These are phyloP conservation scores for Dinomys branickii DNA, from an alignment of 2,113 vertebrate genomes.

Conservation along the genomic window DNA sequence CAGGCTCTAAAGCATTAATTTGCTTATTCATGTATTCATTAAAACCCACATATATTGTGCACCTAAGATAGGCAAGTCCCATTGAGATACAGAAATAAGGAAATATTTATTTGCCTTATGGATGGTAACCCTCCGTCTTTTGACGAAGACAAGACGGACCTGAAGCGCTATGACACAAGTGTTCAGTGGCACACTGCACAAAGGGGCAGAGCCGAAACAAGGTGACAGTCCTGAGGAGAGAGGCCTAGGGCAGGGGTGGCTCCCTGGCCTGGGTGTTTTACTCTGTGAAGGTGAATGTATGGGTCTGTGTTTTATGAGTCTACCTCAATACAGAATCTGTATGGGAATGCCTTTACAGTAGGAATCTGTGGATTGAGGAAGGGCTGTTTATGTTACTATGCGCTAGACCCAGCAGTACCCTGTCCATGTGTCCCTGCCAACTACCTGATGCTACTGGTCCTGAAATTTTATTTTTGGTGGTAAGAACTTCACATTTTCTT, in stretches of 20 bases:
- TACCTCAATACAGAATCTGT: neutral
- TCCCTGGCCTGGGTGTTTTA: neutral
- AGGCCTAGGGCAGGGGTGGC: neutral
- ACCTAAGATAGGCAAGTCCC: neutral
- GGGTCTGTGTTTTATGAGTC: neutral
- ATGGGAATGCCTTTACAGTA: neutral
- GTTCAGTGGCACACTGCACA: neutral
- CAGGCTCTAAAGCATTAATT: neutral
- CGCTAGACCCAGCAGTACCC: neutral
- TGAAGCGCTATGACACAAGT: neutral
- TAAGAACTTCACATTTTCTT: neutral
- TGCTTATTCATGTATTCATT: neutral
- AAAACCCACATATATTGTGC: neutral
- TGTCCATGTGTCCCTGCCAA: neutral
- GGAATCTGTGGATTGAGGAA: neutral
- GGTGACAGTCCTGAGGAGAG: neutral
- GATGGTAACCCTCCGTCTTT: neutral
- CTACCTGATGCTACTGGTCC: neutral
- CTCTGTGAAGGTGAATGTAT: neutral
- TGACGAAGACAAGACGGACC: neutral
- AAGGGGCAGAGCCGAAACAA: neutral
- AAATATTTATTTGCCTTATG: neutral
- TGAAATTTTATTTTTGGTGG: neutral
- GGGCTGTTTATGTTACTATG: neutral
- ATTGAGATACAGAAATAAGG: neutral